Evolutionary conservation across 2,113 vertebrate species (phyloP), one percentile per base, ranked within the genome.

Genomic region (Oxyura jamaicensis): DNA sequence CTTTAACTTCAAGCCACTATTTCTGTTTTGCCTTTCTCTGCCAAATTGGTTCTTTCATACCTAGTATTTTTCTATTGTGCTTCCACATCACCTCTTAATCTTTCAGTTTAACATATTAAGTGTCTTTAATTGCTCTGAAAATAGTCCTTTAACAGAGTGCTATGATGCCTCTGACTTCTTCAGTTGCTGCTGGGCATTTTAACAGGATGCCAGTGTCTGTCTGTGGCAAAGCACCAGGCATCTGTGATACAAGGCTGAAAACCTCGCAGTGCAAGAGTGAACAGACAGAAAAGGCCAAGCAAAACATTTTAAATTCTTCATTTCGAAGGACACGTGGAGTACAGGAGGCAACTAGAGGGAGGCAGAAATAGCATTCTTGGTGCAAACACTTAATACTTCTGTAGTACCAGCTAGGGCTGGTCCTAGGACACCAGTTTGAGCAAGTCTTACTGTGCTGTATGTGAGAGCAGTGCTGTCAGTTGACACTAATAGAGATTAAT

Each of bases 21-120:
- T 93, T 77, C 59, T 94, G 39, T 81, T 94, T 86, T 81, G 73
- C 35, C 17, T 52, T 90, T 74, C 21, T 62, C 60, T 86, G 80
- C 42, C 80, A 81, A 52, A 73, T 52, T 19, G 75, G 26, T 60
- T 80, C 56, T 80, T 89, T 83, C 56, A 83, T 25, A 88, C 18
- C 79, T 83, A 35, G 12, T 46, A 31, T n/a, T 48, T 77, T 71
- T 46, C 35, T 63, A 5, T 46, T 71, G 35, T 10, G 26, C 66
- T 18, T 60, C 58, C 69, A 42, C 52, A 71, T 35, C 65, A 72
- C 29, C 6, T 55, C 55, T 81, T 42, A 33, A 11, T 71, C 68
- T 80, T 91, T 50, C n/a, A n/a, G 10, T 13, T 91, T 80, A 52
- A 52, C 28, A 58, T 62, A 71, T 42, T 63, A 42, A 83, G 10